Base-by-base conservation (phyloP, 2,888 invertebrate genomes). In the Piscicola geometra region DNA sequence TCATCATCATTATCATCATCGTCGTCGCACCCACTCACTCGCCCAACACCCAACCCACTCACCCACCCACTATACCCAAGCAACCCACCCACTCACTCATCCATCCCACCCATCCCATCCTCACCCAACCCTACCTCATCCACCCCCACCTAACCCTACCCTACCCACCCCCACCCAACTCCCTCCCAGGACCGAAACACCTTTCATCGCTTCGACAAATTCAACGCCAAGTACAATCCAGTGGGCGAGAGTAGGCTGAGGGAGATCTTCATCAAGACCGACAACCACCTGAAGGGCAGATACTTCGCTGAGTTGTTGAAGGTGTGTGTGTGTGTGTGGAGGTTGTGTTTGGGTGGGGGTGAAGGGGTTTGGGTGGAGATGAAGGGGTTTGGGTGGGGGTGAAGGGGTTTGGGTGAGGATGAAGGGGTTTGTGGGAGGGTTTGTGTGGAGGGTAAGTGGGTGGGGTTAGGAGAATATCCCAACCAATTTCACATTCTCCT, bases 211-310 rank as follows among this genome's bases (percentile, higher is more conserved):
- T 99, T 99, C 86, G 98, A 99, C 87, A 99, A 98, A 86, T 99
- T 99, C 88, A 99, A 98, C 86, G 94, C 98, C 66, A 99, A 99
- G 86, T 99, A 99, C 87, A 99, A 99, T 88, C 99, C 99, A 0
- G 95, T 99, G 82, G 99, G 99, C 0, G 96, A 99, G 87, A 87
- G 87, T 78, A 77, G 83, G 50, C 80, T 86, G 76, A 88, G 99
- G 33, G 99, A 99, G 87, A 97, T 99, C 28, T 99, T 99, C 87
- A 90, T 99, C 77, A 99, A 99, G 87, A 97, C 98, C 0, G 98
- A 99, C 85, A 99, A 99, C 87, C 91, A 91, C 86, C 90, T 94
- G 83, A 91, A 92, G 83, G 99, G 99, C 76, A 93, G 92, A 87
- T 99, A 96, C 87, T 99, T 99, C 88, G 99, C 96, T 3, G 90